These are phyloP conservation scores for Dione juno DNA, from an alignment of 2,888 invertebrate species.

Conservation along the genomic window DNA sequence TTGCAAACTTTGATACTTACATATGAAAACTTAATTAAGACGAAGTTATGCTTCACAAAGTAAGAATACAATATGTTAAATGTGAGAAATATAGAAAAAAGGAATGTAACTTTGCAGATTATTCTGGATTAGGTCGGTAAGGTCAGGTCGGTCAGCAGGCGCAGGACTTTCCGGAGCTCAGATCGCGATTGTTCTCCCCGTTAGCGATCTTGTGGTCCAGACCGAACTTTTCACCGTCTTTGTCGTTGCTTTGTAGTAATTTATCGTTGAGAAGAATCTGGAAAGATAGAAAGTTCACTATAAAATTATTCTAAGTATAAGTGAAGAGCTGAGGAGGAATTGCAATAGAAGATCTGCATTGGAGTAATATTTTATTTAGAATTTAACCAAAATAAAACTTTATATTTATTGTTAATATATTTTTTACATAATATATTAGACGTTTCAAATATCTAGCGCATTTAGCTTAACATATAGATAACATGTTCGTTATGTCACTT, in stretches of 20 bases:
- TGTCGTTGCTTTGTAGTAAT: conserved; percentile 87
- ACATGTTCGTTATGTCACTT: no score
- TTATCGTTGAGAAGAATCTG: conserved; percentile 92
- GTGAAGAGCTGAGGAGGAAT: no score
- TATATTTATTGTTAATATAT: no score
- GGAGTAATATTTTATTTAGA: no score
- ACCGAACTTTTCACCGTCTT: conserved; percentile 87
- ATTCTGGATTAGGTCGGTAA: conserved; percentile 1
- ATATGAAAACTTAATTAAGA: no score
- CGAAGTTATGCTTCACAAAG: no score
- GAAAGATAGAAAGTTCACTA: conserved; percentile 41
- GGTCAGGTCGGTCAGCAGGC: conserved; percentile 80
- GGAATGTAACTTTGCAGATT: conserved; percentile 10
- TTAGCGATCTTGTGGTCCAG: conserved; percentile 84
- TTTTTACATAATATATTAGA: no score
- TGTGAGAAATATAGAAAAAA: not conserved
- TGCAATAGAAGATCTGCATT: no score
- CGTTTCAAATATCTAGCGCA: no score
- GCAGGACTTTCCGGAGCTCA: conserved; percentile 79
- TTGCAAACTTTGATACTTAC: no score
- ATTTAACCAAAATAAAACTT: no score
- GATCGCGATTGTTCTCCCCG: conserved; percentile 72
- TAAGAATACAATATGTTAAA: not conserved
- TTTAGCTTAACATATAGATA: no score
- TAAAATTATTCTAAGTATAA: not conserved